These are phyloP conservation scores for Nannoperca obscura DNA, from an alignment of 2,797 vertebrate genomes.

Conservation along the genomic window DNA sequence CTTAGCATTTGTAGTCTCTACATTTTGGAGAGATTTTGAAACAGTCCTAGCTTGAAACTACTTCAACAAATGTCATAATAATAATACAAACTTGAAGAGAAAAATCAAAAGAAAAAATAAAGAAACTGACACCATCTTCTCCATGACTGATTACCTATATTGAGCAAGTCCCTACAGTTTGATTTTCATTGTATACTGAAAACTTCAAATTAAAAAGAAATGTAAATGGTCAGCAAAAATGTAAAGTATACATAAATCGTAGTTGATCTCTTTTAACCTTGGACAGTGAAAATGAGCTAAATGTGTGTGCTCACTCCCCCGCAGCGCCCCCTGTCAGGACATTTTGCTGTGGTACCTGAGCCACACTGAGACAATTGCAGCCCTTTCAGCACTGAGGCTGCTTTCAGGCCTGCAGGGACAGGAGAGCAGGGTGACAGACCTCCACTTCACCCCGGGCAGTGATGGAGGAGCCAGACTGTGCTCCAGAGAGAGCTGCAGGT, in stretches of 20 bases:
- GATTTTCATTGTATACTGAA: not conserved
- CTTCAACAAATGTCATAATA: too few species aligned
- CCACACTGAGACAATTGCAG: conserved; percentile 76
- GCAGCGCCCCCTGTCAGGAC: conserved; percentile 91
- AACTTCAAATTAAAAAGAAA: not conserved
- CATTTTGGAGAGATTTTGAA: too few species aligned
- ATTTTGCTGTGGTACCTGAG: conserved; percentile 92
- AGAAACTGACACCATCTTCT: too few species aligned
- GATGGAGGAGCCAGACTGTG: conserved; percentile 86
- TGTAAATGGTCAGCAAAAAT: not conserved
- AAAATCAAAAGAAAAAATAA: too few species aligned
- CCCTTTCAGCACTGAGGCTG: conserved; percentile 80
- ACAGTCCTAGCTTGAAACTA: too few species aligned
- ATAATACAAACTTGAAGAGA: too few species aligned
- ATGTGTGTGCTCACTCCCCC: conserved; percentile 15
- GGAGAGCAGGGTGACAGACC: conserved; percentile 63
- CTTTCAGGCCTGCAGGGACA: conserved; percentile 82
- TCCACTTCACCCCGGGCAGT: conserved; percentile 84
- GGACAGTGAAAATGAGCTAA: not conserved
- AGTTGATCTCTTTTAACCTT: not conserved
- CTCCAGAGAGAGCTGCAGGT: conserved; percentile 84
- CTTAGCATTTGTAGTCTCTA: too few species aligned
- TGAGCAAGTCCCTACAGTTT: not conserved
- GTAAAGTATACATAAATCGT: not conserved
- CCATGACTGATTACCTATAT: too few species aligned